Percentiles rank a stretch among this genome's conserved stretches.
phyloP scores from a whole-genome alignment of 2,888 invertebrate genomes.

The Orchestes rusci region DNA sequence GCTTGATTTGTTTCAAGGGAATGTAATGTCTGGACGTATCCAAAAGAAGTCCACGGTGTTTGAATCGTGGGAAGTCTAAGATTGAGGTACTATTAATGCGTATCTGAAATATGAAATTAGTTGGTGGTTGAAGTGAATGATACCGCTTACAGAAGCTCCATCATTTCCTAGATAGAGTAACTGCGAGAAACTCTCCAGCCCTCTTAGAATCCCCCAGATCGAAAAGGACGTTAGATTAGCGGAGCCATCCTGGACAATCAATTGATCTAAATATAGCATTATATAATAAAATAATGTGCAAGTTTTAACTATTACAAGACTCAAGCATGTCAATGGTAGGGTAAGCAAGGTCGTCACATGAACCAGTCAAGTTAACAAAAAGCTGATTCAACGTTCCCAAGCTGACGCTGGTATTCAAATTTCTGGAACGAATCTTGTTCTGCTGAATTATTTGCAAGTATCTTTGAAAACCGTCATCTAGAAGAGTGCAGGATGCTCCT shows the following conservation, averaged over 20 bases:
- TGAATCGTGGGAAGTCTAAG: constrained; percentile 68
- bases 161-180: constrained; percentile 48
- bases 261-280: constrained; percentile 32
- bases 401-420: not conserved
- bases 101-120: constrained; percentile 45
- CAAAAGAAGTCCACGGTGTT: constrained; percentile 75
- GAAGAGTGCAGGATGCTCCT: not conserved
- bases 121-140: not conserved
- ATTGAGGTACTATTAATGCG: constrained; percentile 62
- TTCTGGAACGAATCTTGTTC: constrained; percentile 4
- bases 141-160: constrained; percentile 24
- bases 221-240: constrained; percentile 39
- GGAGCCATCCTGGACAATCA: constrained; percentile 26
- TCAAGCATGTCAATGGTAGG: constrained; percentile 70
- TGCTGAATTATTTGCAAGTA: constrained; percentile 4
- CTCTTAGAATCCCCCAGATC: constrained; percentile 80
- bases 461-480: not conserved
- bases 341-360: constrained; percentile 53
- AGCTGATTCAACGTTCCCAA: constrained; percentile 46
- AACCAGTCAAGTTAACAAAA: constrained; percentile 49
- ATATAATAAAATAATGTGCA: not conserved
- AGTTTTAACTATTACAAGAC: constrained; percentile 48
- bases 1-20: constrained; percentile 56
- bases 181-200: constrained; percentile 82
- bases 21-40: constrained; percentile 86